Evolutionary conservation across 1,140 invertebrate species (phyloP).

Genomic region (Drosophila insularis): DNA sequence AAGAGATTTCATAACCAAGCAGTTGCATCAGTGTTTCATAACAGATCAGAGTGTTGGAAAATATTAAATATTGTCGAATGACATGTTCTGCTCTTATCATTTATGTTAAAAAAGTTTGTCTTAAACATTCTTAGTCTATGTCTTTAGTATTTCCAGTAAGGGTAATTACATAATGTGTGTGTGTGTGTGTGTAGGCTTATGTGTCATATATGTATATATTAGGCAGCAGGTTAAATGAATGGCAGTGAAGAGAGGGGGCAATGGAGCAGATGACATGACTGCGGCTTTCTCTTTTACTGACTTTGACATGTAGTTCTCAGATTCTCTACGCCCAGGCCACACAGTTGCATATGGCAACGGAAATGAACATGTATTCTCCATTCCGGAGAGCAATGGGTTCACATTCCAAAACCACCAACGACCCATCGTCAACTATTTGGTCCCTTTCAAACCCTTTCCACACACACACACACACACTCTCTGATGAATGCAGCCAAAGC

Average conservation of each 20-base stretch:
- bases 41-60: conserved; percentile 14
- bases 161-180: conserved; percentile 13
- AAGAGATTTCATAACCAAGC: too few relatives aligned
- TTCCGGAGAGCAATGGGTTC: neutral
- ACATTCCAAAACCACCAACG: neutral
- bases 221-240: neutral
- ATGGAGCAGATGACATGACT: conserved; percentile 46
- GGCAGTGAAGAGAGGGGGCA: neutral
- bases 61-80: neutral
- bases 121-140: too few relatives aligned
- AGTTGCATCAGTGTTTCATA: neutral
- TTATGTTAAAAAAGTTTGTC: too few relatives aligned
- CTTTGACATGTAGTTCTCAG: conserved; percentile 54
- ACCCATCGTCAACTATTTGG: neutral
- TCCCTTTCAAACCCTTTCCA: neutral
- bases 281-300: conserved; percentile 54
- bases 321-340: conserved; percentile 1
- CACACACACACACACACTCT: neutral
- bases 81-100: too few relatives aligned
- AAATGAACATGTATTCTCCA: conserved; percentile 23
- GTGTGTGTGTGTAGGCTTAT: neutral
- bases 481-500: neutral
- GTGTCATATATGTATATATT: conserved; percentile 1
- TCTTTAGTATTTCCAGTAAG: neutral
- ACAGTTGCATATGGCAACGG: conserved; percentile 49